phyloP scores from a whole-genome alignment of 2,888 invertebrate genomes.

The Cephalotes varians region DNA sequence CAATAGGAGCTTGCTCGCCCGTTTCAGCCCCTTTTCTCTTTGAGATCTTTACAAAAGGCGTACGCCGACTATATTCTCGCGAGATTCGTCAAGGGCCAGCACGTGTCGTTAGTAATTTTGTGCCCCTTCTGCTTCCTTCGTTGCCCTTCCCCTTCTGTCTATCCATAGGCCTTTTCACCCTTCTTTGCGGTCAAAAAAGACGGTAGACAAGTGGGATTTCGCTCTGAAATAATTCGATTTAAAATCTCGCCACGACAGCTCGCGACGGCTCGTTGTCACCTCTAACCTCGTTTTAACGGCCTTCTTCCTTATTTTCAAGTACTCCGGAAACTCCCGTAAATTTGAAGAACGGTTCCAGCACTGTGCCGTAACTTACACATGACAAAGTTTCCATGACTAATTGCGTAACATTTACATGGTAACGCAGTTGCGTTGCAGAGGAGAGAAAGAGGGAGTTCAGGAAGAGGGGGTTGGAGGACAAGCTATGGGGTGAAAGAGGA shows the following conservation, averaged over 20 bases:
- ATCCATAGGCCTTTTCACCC: slow-evolving; percentile 13
- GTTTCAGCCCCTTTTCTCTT: slow-evolving; percentile 68
- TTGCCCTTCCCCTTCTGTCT: not conserved
- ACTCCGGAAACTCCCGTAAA: slow-evolving; percentile 57
- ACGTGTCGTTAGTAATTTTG: slow-evolving; percentile 69
- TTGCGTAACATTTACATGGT: slow-evolving; percentile 65
- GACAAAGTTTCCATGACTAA: slow-evolving; percentile 66
- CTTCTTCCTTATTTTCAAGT: slow-evolving; percentile 57
- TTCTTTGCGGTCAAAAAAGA: slow-evolving; percentile 41
- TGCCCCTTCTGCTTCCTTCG: slow-evolving; percentile 58
- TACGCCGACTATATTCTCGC: slow-evolving; percentile 60
- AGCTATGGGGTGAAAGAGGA: not conserved
- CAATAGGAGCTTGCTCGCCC: slow-evolving; percentile 63
- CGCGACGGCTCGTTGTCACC: slow-evolving; percentile 41
- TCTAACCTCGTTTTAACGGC: slow-evolving; percentile 53
- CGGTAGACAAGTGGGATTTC: slow-evolving; percentile 7
- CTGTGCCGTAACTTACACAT: slow-evolving; percentile 58
- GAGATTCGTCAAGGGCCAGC: slow-evolving; percentile 58
- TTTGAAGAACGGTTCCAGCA: slow-evolving; percentile 52
- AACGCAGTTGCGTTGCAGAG: slow-evolving; percentile 49
- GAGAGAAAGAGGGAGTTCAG: not conserved
- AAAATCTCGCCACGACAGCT: slow-evolving; percentile 31
- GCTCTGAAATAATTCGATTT: slow-evolving; percentile 44
- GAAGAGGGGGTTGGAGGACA: not conserved
- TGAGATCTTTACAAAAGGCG: slow-evolving; percentile 65